Percentiles rank a stretch among this genome's conserved stretches.
Evolutionary conservation across 2,797 vertebrate species (phyloP).

Genomic region (Chelidonichthys spinosus): DNA sequence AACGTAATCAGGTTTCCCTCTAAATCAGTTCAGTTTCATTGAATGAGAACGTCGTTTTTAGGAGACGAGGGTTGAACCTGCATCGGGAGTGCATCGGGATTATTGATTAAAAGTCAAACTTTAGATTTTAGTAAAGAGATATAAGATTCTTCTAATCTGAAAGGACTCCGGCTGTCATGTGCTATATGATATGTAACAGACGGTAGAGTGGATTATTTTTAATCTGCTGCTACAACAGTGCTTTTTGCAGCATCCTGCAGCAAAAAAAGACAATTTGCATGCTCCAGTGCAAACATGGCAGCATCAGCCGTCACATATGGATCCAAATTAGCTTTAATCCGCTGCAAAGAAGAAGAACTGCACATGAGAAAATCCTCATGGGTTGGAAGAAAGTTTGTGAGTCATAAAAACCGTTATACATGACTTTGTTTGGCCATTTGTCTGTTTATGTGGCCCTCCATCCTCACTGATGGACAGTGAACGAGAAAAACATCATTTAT

Average conservation of each 20-base stretch:
- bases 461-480: conserved; percentile 20
- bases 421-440: background rate
- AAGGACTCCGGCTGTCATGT: background rate
- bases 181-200: background rate
- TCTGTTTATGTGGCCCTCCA: background rate
- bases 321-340: conserved; percentile 4
- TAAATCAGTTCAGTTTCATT: too few species aligned
- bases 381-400: background rate
- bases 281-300: conserved; percentile 1
- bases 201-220: background rate
- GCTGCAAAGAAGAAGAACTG: background rate
- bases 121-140: too few species aligned
- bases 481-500: conserved; percentile 16
- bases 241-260: background rate
- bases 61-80: too few species aligned
- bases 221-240: background rate
- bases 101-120: too few species aligned
- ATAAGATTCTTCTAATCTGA: too few species aligned
- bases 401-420: background rate
- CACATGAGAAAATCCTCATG: background rate
- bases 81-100: too few species aligned
- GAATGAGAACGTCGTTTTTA: too few species aligned
- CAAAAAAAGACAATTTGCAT: background rate
- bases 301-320: conserved; percentile 1
- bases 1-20: too few species aligned